Percentiles rank a stretch among this genome's conserved stretches.
Evolutionary conservation across 2,113 vertebrate genomes (phyloP).

Genomic region (Pituophis catenifer): DNA sequence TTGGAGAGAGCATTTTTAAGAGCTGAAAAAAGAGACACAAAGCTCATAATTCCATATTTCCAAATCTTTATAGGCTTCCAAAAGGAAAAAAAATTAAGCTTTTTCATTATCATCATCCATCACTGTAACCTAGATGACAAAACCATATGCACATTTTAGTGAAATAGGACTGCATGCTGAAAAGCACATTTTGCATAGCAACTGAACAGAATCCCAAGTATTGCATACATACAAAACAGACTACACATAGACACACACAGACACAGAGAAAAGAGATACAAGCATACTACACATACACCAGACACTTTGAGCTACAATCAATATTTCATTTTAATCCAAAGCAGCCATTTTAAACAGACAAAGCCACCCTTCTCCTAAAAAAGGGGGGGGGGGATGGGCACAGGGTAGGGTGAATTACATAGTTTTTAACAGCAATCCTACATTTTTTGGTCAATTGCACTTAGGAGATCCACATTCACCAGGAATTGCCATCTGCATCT

Average conservation of each 20-base stretch:
- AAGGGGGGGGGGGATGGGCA: not conserved
- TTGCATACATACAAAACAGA: not conserved
- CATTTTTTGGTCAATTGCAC: not conserved
- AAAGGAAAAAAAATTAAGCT: not conserved
- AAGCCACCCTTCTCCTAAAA: not conserved
- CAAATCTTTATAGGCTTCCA: not conserved
- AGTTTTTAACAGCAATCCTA: not conserved
- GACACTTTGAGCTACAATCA: not conserved
- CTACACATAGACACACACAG: not conserved
- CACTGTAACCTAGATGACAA: not conserved
- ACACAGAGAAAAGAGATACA: not conserved
- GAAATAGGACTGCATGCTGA: not conserved
- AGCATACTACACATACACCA: not conserved
- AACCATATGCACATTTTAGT: too few relatives aligned
- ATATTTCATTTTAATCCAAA: not conserved
- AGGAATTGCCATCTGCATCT: not conserved
- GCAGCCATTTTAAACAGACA: not conserved
- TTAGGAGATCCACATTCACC: not conserved
- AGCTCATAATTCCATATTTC: not conserved
- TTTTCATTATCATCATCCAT: not conserved
- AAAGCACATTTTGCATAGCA: not conserved
- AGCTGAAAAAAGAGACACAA: not conserved
- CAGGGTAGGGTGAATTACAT: not conserved
- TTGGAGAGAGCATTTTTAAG: slow-evolving; percentile 43
- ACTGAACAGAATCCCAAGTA: not conserved